Conservation (phyloP, 2,797 vertebrate species). For the Steatocranus sp. region DNA sequence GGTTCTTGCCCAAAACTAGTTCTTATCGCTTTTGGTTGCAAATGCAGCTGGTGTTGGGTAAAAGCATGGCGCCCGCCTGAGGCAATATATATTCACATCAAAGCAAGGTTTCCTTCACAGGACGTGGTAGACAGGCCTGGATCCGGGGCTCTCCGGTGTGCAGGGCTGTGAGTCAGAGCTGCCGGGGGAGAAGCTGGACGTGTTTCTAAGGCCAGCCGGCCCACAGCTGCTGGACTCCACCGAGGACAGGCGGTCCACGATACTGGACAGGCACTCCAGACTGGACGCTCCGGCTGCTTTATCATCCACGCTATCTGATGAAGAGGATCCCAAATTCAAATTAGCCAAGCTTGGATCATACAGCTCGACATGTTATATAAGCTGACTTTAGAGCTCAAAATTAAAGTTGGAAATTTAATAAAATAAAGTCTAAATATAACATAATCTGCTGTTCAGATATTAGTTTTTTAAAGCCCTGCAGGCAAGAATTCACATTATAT, state of each 20-base stretch:
- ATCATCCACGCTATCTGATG: slow-evolving; percentile 69
- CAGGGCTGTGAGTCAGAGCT: slow-evolving; percentile 83
- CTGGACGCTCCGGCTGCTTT: slow-evolving; percentile 83
- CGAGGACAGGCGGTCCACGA: slow-evolving; percentile 91
- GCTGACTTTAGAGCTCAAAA: not conserved
- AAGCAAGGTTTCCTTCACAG: slow-evolving; percentile 74
- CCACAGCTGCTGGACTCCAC: slow-evolving; percentile 71
- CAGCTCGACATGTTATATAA: not conserved
- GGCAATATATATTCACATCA: not conserved
- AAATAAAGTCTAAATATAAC: not conserved
- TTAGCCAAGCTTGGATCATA: not conserved
- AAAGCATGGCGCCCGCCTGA: not conserved
- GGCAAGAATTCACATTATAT: not conserved
- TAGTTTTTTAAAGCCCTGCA: not conserved
- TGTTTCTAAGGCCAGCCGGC: slow-evolving; percentile 65
- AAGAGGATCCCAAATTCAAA: not conserved
- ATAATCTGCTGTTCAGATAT: not conserved
- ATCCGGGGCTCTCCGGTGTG: slow-evolving; percentile 78
- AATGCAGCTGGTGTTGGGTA: slow-evolving; percentile 8
- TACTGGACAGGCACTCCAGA: slow-evolving; percentile 93
- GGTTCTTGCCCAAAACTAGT: not conserved
- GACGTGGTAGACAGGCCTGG: slow-evolving; percentile 90
- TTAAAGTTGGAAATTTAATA: not conserved
- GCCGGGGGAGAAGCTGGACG: slow-evolving; percentile 74
- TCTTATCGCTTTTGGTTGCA: slow-evolving; percentile 4